These are phyloP conservation scores for Electrophaes corylata DNA, from an alignment of 2,888 invertebrate genomes.

Conservation along the genomic window DNA sequence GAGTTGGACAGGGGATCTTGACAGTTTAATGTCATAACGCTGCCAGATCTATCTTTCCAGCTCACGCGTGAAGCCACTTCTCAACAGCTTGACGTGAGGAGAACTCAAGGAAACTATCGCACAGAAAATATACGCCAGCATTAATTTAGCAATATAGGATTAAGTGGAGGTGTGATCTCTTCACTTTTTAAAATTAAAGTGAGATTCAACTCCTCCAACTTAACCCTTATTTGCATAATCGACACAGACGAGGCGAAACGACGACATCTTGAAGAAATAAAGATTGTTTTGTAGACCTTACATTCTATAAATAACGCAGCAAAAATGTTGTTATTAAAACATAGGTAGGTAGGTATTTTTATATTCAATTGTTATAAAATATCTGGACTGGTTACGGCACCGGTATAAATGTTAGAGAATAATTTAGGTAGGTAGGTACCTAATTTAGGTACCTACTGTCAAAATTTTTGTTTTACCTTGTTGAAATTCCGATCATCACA, in stretches of 20 bases:
- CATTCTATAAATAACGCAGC: no score
- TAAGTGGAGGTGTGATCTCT: slow-evolving; percentile 86
- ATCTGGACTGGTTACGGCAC: no score
- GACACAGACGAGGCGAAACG: slow-evolving; percentile 38
- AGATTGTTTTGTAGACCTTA: neutral
- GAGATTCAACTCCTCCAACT: slow-evolving; percentile 86
- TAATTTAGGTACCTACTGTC: no score
- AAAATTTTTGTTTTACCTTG: no score
- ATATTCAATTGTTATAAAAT: no score
- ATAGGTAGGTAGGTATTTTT: no score
- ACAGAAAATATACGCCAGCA: neutral
- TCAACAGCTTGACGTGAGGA: slow-evolving; percentile 11
- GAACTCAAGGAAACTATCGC: neutral
- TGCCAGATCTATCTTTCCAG: slow-evolving; percentile 86
- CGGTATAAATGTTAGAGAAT: no score
- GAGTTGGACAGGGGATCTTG: slow-evolving; percentile 85
- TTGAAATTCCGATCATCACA: no score
- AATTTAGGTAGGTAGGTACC: no score
- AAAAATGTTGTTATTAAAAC: no score
- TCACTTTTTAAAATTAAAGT: slow-evolving; percentile 84
- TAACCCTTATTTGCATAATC: slow-evolving; percentile 76
- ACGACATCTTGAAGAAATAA: slow-evolving; percentile 5
- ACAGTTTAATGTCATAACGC: slow-evolving; percentile 72
- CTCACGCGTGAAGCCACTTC: slow-evolving; percentile 76
- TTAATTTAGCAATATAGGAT: slow-evolving; percentile 67